Base-by-base conservation (phyloP, 2,888 invertebrate species). In the Acronicta aceris region DNA sequence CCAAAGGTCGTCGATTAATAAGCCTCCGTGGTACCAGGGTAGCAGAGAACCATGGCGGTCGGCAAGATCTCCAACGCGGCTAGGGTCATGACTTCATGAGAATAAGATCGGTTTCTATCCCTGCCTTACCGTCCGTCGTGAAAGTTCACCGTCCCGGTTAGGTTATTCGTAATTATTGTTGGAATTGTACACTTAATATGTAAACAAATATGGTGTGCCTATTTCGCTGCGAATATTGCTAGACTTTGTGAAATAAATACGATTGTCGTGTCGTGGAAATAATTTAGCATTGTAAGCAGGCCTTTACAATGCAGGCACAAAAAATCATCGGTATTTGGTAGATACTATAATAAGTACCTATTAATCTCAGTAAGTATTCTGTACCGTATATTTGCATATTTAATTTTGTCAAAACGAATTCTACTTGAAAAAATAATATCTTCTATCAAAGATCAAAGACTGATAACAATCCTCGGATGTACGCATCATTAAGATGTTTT, bases 81-180 rank as follows among this genome's bases (percentile, higher is more conserved):
- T 55, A 56, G 64, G 81, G 79, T 76, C 82, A 78, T n/a, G n/a
- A n/a, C n/a, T n/a, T n/a, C n/a, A n/a, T 82, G 84, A 74, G 84
- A 84, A 81, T 71, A 65, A 71, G 72, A 74, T 72, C 76, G 57
- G 57, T 73, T 58, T 61, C 62, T 67, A 61, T 58, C 59, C 58
- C 58, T 60, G 58, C 50, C 50, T 40, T 55, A 52, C 45, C 46
- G 59, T 50, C 57, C 60, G 71, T 71, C 72, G 84, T 78, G 84
- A 85, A 85, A 84, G 84, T 80, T 65, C 69, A 74, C 73, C 51
- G 66, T 69, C 79, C 81, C 64, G 66, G 79, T 81, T 77, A 72
- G 81, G 82, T 40, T 58, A 58, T 68, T 71, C 76, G 78, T 80
- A 85, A 67, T 71, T 68, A 66, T 58, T 69, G 59, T 59, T 61